Evolutionary conservation across 2,888 invertebrate genomes (phyloP).

Genomic region (Aleiodes testaceus): DNA sequence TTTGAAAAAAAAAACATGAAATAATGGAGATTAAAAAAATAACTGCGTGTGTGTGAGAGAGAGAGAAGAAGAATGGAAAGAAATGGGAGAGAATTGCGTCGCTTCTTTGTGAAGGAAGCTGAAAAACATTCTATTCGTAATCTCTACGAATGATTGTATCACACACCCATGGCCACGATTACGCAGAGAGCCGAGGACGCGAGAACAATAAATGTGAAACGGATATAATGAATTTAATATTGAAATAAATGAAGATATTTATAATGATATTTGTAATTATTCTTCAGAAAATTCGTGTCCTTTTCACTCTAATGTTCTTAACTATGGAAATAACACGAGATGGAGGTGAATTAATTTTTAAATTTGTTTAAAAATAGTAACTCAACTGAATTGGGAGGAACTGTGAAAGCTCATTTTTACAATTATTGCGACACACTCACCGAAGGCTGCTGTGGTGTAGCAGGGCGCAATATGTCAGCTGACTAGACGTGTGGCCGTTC

Average conservation of each 20-base stretch:
- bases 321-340: not conserved
- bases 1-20: not conserved
- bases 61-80: not conserved
- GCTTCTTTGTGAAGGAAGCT: constrained; percentile 20
- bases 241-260: constrained; percentile 7
- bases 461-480: constrained; percentile 73
- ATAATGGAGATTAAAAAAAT: not conserved
- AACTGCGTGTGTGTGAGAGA: not conserved
- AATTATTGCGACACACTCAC: constrained; percentile 64
- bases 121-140: constrained; percentile 23
- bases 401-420: constrained; percentile 30
- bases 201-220: constrained; percentile 38
- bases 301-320: not conserved
- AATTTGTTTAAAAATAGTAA: constrained; percentile 34
- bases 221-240: constrained; percentile 27
- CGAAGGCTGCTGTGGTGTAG: constrained; percentile 72
- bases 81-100: not conserved
- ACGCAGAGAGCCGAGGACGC: constrained; percentile 30
- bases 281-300: not conserved
- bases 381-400: constrained; percentile 27
- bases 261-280: not conserved
- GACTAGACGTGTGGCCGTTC: constrained; percentile 72
- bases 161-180: constrained; percentile 35
- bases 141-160: constrained; percentile 16
- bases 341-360: not conserved